These are phyloP conservation scores for Erpornis zantholeuca DNA, from an alignment of 2,113 vertebrate species.

Conservation along the genomic window DNA sequence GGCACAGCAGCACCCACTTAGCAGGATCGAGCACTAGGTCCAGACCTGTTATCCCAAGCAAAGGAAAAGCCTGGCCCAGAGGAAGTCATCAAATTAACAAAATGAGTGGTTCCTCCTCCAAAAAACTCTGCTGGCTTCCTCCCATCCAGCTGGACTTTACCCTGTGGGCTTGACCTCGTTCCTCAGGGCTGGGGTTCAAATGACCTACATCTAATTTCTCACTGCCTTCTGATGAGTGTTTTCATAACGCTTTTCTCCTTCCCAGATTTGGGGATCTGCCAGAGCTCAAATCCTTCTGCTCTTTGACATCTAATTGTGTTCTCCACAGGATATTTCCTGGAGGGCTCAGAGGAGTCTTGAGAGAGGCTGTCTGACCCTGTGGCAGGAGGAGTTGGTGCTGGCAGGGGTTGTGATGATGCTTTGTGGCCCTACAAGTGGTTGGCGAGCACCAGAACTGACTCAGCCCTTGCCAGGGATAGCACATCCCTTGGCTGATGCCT, in stretches of 20 bases:
- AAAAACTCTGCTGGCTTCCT: conserved; percentile 32
- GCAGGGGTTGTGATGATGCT: accelerated
- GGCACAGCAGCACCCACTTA: not conserved
- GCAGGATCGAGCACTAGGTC: accelerated
- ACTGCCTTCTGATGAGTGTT: not conserved
- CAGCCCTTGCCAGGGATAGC: not conserved
- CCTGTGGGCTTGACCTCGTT: conserved; percentile 16
- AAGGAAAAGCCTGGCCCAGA: not conserved
- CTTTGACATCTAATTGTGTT: conserved; percentile 24
- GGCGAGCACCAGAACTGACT: not conserved
- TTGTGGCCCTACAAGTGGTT: not conserved
- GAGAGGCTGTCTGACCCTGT: accelerated
- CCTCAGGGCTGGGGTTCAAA: conserved; percentile 24
- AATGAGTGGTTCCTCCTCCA: not conserved
- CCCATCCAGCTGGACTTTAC: conserved; percentile 35
- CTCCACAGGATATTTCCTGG: not conserved
- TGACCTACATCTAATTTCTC: conserved; percentile 34
- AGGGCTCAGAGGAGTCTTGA: not conserved
- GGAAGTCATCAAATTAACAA: conserved; percentile 46
- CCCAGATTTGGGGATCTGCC: not conserved
- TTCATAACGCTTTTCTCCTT: not conserved
- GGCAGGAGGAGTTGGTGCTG: not conserved
- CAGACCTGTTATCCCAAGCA: not conserved
- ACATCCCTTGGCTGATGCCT: not conserved
- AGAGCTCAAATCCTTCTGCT: not conserved